Evolutionary conservation across 1,140 invertebrate species (phyloP).

Genomic region (Euura lappo): DNA sequence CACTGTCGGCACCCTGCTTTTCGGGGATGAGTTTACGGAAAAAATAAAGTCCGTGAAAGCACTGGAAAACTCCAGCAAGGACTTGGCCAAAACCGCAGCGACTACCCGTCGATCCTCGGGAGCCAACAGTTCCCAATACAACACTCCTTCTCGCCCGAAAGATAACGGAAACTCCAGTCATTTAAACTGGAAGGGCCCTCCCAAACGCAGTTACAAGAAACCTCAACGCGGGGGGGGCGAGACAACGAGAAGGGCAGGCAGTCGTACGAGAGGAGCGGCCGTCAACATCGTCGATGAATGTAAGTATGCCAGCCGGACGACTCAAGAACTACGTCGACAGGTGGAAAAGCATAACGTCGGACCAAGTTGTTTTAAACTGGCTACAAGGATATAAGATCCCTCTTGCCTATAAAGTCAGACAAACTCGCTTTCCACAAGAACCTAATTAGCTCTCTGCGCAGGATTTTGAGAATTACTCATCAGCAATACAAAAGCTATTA

Average conservation of each 20-base stretch:
- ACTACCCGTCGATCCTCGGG: background rate
- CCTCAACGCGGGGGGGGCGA: background rate
- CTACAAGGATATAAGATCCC: no score
- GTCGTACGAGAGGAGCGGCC: background rate
- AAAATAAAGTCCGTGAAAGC: constrained; percentile 17
- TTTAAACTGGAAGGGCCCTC: background rate
- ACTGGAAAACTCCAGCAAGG: constrained; percentile 3
- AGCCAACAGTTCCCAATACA: background rate
- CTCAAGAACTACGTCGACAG: background rate
- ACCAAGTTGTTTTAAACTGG: no score
- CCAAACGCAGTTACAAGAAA: background rate
- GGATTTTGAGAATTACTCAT: background rate
- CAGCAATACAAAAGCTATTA: background rate
- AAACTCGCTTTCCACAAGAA: background rate
- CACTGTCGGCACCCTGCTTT: constrained; percentile 13
- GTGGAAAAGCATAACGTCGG: no score
- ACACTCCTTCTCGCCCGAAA: background rate
- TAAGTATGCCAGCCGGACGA: background rate
- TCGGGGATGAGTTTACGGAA: background rate
- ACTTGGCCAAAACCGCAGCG: background rate
- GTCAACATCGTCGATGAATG: background rate
- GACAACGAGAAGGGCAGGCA: background rate
- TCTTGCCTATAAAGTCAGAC: background rate
- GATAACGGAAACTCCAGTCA: background rate
- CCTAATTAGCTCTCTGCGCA: background rate